Evolutionary conservation across 2,113 vertebrate genomes (phyloP).

Genomic region (Bombycilla garrulus): DNA sequence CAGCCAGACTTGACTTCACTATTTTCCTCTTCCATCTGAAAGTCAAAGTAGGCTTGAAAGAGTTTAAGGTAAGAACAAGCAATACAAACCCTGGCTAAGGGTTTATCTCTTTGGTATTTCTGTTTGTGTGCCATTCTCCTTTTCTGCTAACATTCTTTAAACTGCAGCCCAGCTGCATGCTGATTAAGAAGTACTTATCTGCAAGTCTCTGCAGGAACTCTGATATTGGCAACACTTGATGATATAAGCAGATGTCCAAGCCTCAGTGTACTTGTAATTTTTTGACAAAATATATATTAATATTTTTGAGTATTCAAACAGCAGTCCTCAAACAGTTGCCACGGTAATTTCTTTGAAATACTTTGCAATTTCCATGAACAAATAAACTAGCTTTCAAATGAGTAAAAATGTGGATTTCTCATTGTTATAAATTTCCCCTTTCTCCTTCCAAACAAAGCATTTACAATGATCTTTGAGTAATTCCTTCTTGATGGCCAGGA

Average conservation of each 20-base stretch:
- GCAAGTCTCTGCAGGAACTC: neutral
- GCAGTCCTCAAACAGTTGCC: slow-evolving; percentile 1
- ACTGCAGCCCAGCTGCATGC: neutral
- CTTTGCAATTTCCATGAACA: slow-evolving; percentile 20
- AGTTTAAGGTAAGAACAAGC: neutral
- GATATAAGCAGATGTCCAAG: neutral
- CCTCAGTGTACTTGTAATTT: slow-evolving; percentile 22
- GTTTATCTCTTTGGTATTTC: neutral
- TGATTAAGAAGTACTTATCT: neutral
- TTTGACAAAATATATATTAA: neutral
- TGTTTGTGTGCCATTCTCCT: neutral
- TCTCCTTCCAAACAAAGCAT: slow-evolving; percentile 27
- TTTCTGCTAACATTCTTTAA: neutral
- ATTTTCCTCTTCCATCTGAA: neutral
- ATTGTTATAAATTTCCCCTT: neutral
- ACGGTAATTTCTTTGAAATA: slow-evolving; percentile 14
- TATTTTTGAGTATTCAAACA: slow-evolving; percentile 13
- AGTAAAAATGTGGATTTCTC: slow-evolving; percentile 30
- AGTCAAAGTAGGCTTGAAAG: neutral
- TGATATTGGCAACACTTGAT: neutral
- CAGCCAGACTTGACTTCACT: neutral
- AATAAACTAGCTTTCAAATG: slow-evolving; percentile 21
- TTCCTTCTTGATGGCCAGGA: slow-evolving; percentile 29
- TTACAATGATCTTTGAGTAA: neutral
- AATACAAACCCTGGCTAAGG: neutral